phyloP scores from a whole-genome alignment of 2,113 vertebrate species.

The Cettia cetti region DNA sequence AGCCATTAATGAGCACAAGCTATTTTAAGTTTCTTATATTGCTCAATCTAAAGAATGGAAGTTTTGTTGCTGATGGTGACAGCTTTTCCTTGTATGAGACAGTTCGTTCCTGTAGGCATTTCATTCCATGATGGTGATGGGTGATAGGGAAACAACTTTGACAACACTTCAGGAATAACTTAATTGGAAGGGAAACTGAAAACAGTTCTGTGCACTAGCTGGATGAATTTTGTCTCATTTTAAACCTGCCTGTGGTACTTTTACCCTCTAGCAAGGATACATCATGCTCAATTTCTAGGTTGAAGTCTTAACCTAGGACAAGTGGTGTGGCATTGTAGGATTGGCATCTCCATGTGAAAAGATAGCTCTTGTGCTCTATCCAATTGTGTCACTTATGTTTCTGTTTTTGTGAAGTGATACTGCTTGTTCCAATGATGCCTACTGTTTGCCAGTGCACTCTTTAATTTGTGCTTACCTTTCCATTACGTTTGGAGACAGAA shows the following conservation, averaged over 20 bases:
- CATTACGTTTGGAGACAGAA: background rate
- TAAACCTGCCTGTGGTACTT: background rate
- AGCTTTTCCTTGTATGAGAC: background rate
- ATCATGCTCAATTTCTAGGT: background rate
- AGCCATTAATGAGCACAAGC: background rate
- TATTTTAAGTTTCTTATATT: background rate
- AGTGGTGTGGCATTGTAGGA: background rate
- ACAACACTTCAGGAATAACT: background rate
- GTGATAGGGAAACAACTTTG: background rate
- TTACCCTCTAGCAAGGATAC: background rate
- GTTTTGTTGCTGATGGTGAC: background rate
- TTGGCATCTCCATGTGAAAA: background rate
- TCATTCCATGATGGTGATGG: background rate
- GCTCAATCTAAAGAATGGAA: background rate
- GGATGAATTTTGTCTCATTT: background rate
- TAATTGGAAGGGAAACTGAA: background rate
- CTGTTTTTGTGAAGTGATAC: background rate
- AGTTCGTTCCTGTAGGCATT: background rate
- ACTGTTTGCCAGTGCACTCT: background rate
- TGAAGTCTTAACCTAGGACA: background rate
- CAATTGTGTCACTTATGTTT: accelerated
- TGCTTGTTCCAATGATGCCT: background rate
- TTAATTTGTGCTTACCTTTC: background rate
- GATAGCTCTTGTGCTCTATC: background rate
- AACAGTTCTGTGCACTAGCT: background rate